Conservation (phyloP, 2,797 vertebrate genomes). For the Basileuterus tristriatus region DNA sequence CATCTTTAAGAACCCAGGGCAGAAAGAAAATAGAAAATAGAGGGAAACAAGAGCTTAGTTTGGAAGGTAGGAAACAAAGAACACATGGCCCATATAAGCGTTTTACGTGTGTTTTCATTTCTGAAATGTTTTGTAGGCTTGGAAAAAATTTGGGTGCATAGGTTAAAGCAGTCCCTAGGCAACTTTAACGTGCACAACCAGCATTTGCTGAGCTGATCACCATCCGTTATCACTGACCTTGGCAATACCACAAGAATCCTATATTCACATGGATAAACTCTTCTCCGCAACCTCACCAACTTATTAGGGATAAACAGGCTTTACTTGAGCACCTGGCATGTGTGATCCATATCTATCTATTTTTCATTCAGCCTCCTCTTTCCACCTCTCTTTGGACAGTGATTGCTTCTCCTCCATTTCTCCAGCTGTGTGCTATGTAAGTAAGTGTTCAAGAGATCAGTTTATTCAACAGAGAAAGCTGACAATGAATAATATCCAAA, state of each 20-base stretch:
- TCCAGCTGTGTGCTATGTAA: conserved; percentile 36
- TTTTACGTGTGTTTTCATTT: background rate
- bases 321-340: conserved; percentile 47
- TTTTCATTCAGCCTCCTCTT: conserved; percentile 37
- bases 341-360: conserved; percentile 56
- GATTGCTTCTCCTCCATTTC: conserved; percentile 50
- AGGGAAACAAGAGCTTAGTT: background rate
- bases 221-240: conserved; percentile 27
- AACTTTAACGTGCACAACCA: conserved; percentile 23
- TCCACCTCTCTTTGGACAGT: conserved; percentile 19
- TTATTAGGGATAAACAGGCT: conserved; percentile 56
- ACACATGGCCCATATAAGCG: background rate
- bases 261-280: conserved; percentile 32
- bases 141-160: background rate
- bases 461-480: conserved; percentile 34
- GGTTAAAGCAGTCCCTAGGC: conserved; percentile 42
- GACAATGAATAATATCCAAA: conserved; percentile 42
- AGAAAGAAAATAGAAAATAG: background rate
- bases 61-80: background rate
- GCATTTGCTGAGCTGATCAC: conserved; percentile 24
- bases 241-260: conserved; percentile 2
- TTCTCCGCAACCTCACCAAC: background rate
- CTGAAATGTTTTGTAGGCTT: background rate
- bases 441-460: conserved; percentile 47
- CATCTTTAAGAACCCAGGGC: background rate